Evolutionary conservation across 64 coral and sea anemone genomes (phyloP), one percentile per base, ranked within the genome.

Genomic region (Pocillopora verrucosa): DNA sequence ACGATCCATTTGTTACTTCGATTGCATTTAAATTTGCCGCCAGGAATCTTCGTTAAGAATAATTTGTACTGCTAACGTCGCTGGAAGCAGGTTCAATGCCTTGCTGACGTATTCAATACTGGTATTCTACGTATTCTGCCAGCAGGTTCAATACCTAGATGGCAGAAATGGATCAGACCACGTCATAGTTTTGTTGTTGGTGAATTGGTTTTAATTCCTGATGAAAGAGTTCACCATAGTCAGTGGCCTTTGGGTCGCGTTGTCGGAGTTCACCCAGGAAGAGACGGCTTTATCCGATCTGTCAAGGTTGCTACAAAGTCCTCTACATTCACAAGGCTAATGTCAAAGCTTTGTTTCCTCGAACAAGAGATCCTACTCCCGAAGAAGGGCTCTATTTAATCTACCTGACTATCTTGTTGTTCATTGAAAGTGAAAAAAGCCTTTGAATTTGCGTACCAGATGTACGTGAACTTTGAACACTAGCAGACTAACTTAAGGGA

Each of bases 241-340:
- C 76, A 80, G 30, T 93, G 76, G 77, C 91, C 84, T 17, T 41
- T 80, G 9, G 88, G 64, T n/a, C n/a, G 62, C 13, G 76, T 93
- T 16, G 45, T 81, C 11, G 76, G 83, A 56, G 86, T 76, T 4
- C 61, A 61, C 26, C 76, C 85, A n/a, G 22, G 84, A 88, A 78
- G 77, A 4, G 76, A 80, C 41, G 88, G 88, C 38, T 22, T 64
- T 13, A 65, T 90, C 11, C 77, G 77, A 59, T 77, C 85, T 34
- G 90, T 78, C 58, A 36, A 68, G 15, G 74, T 92, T 22, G 76
- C 25, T 17, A 86, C 80, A 58, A 59, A 67, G 16, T 17, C 15
- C n/a, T n/a, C n/a, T n/a, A n/a, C n/a, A n/a, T n/a, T n/a, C n/a
- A n/a, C n/a, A n/a, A n/a, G n/a, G n/a, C n/a, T n/a, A n/a, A n/a